Conservation (phyloP, 2,113 vertebrate genomes). For the Apteryx owenii region DNA sequence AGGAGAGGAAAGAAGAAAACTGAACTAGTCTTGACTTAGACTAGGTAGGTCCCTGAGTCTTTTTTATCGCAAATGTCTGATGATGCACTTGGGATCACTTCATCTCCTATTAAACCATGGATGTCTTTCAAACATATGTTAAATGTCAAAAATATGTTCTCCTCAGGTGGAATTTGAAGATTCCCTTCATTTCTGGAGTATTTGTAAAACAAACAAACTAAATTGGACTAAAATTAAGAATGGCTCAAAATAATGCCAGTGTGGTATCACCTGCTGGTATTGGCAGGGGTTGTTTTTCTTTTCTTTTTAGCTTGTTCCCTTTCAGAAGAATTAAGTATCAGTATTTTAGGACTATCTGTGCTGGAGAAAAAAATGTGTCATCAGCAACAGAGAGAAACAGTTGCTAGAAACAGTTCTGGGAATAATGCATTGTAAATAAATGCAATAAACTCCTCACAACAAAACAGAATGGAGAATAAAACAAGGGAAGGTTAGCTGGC, state of each 20-base stretch:
- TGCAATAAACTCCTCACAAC: accelerated
- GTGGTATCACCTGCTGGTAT: neutral
- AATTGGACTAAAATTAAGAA: neutral
- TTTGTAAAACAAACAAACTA: neutral
- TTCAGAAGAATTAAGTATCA: neutral
- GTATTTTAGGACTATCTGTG: neutral
- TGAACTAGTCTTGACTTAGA: neutral
- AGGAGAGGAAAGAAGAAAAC: neutral
- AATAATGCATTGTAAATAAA: accelerated
- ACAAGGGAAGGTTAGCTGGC: no score
- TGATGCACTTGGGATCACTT: neutral
- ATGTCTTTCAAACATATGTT: neutral
- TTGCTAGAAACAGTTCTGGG: neutral
- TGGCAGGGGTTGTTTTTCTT: neutral
- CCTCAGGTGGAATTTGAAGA: neutral
- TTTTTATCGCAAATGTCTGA: neutral
- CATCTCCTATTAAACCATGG: neutral
- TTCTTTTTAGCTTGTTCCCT: neutral
- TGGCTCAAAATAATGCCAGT: neutral
- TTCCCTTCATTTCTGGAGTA: neutral
- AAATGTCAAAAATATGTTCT: neutral
- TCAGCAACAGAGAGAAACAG: neutral
- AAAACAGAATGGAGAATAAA: neutral
- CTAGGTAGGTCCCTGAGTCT: neutral
- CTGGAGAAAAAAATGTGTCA: neutral